Percentiles rank a stretch among this genome's conserved stretches.
Evolutionary conservation across 2,888 invertebrate species (phyloP).

Genomic region (Athalia rosae): DNA sequence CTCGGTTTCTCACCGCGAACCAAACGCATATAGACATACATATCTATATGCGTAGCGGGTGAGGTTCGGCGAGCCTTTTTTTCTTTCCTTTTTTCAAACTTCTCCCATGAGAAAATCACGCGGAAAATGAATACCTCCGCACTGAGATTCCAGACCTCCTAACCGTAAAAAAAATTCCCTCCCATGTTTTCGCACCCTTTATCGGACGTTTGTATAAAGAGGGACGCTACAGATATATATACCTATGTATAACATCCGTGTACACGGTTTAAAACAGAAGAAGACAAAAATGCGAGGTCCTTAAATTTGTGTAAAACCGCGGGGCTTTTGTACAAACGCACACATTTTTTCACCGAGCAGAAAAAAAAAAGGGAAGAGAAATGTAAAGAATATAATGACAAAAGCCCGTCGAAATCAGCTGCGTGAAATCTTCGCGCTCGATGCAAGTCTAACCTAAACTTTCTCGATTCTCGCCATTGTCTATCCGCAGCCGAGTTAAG

Average conservation of each 20-base stretch:
- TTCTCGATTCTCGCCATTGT: constrained; percentile 42
- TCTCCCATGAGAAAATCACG: constrained; percentile 21
- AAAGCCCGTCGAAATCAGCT: constrained; percentile 2
- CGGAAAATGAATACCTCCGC: constrained; percentile 3
- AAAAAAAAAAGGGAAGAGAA: too few relatives aligned
- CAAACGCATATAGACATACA: too few relatives aligned
- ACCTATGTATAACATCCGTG: too few relatives aligned
- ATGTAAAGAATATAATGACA: neutral
- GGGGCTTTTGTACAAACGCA: too few relatives aligned
- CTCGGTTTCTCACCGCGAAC: constrained; percentile 5
- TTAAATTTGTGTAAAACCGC: too few relatives aligned
- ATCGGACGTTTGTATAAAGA: too few relatives aligned
- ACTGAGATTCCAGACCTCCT: constrained; percentile 4
- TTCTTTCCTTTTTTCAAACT: neutral
- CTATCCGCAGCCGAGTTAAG: constrained; percentile 34
- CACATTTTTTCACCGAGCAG: too few relatives aligned
- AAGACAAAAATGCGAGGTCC: too few relatives aligned
- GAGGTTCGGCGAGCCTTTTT: constrained; percentile 22
- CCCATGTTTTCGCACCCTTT: neutral
- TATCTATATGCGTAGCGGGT: neutral
- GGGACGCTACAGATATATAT: too few relatives aligned
- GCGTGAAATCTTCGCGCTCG: neutral
- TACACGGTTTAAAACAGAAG: too few relatives aligned
- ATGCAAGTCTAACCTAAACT: constrained; percentile 33
- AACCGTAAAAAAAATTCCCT: neutral